Percentiles rank a stretch among this genome's conserved stretches.
Evolutionary conservation across 2,888 invertebrate species (phyloP).

Genomic region (Osedax frankpressi): DNA sequence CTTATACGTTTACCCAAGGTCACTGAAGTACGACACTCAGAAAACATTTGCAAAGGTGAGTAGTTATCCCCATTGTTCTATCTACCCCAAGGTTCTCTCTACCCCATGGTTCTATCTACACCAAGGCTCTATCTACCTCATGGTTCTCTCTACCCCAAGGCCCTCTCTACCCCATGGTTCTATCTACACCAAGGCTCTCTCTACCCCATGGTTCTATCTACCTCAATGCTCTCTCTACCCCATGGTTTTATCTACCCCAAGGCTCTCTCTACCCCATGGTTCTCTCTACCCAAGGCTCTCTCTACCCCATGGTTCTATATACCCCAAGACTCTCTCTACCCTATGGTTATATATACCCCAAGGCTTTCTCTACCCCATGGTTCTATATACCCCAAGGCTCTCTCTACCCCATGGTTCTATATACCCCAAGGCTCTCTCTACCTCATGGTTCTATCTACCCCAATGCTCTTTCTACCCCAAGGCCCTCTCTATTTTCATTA

Average conservation of each 20-base stretch:
- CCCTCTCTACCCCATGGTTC: not conserved
- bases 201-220: not conserved
- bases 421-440: no score
- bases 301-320: not conserved
- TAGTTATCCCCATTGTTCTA: not conserved
- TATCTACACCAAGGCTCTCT: not conserved
- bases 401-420: no score
- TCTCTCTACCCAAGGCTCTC: not conserved
- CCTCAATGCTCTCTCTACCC: not conserved
- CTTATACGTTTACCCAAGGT: constrained; percentile 77
- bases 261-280: not conserved
- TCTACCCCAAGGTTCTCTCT: not conserved
- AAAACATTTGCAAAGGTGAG: constrained; percentile 65
- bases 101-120: not conserved
- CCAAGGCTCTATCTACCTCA: not conserved
- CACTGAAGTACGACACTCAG: constrained; percentile 75
- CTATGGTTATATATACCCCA: no score
- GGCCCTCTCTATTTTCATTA: no score
- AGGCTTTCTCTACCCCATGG: no score
- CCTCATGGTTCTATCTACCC: no score
- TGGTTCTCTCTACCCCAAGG: not conserved
- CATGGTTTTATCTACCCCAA: not conserved
- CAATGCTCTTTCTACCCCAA: no score
- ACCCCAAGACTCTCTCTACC: not conserved
- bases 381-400: no score